Base-by-base conservation (phyloP, 2,888 invertebrate genomes). In the Campopleginae sp. region DNA sequence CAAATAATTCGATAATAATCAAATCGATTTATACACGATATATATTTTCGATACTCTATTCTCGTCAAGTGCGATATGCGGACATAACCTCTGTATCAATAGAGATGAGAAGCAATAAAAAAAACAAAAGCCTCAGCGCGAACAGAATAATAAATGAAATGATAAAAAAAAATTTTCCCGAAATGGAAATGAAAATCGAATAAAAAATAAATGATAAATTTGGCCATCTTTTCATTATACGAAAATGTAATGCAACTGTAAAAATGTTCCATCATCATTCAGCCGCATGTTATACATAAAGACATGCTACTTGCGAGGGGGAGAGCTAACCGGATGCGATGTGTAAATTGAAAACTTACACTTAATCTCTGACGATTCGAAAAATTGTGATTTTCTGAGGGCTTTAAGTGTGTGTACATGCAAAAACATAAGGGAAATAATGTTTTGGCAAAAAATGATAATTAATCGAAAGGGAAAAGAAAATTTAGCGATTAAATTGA, bases 1-100 rank as follows among this genome's bases (percentile, higher is more conserved):
- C 91, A 92, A 90, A 91, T 90, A 91, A 92, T 92, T 92, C 91
- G 90, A 90, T 90, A 90, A 90, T 90, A 90, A 89, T 48, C 88
- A 90, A 89, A 90, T 90, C 84, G 38, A 88, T 90, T 90, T 88
- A 81, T 86, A 88, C 81, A 81, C 80, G 82, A 89, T 89, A 90
- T 89, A 90, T 90, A 90, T 90, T 91, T 91, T 91, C 90, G 90
- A 90, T 90, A 90, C 74, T 81, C 87, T 89, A 90, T 88, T 83
- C 86, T 89, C 88, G 89, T 87, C 87, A 87, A 78, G 68, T 61
- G 80, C 66, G 77, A 77, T 46, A 80, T 82, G 85, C 82, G 86
- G 87, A 87, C 89, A 86, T 33, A 86, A 31, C 17, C 14, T 38
- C 38, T 65, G 33, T 78, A 82, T 82, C 75, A 74, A 71, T 82